These are phyloP conservation scores for Drosophila buzzatii DNA, from an alignment of 2,888 invertebrate genomes.

Conservation along the genomic window DNA sequence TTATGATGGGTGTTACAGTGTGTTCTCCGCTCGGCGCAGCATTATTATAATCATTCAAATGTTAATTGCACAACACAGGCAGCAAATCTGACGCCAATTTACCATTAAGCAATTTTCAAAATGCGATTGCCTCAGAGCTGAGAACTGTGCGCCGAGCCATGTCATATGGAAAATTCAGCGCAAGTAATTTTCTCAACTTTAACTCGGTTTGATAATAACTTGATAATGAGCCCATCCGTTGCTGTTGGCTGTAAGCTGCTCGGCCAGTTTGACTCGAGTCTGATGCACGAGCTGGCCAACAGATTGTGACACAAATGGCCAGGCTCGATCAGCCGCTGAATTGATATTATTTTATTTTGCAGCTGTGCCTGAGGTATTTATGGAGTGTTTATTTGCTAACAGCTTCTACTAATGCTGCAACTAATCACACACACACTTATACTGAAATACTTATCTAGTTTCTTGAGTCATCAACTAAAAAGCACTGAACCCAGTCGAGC, in stretches of 20 bases:
- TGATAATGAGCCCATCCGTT: conserved; percentile 73
- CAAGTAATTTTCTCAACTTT: conserved; percentile 47
- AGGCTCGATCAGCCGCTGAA: conserved; percentile 22
- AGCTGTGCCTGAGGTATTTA: conserved; percentile 65
- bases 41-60: conserved; percentile 64
- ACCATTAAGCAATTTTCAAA: conserved; percentile 57
- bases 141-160: conserved; percentile 15
- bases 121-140: conserved; percentile 24
- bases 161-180: conserved; percentile 49
- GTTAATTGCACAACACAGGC: conserved; percentile 59
- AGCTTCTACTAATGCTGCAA: conserved; percentile 46
- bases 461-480: conserved; percentile 39
- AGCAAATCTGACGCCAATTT: conserved; percentile 58
- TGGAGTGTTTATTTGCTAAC: conserved; percentile 64
- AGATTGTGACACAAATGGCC: conserved; percentile 65
- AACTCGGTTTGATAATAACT: conserved; percentile 64
- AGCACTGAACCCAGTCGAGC: conserved; percentile 18
- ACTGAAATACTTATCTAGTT: conserved; percentile 25
- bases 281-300: conserved; percentile 62
- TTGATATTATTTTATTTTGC: conserved; percentile 43
- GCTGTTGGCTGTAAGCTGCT: conserved; percentile 21
- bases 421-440: conserved; percentile 12
- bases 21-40: conserved; percentile 58
- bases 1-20: conserved; percentile 54
- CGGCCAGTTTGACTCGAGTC: conserved; percentile 26